A percentile compares a stretch with the other conserved stretches of the same genome.
These are phyloP conservation scores for Gambusia holbrooki DNA, from an alignment of 2,113 vertebrate species.

Conservation along the genomic window DNA sequence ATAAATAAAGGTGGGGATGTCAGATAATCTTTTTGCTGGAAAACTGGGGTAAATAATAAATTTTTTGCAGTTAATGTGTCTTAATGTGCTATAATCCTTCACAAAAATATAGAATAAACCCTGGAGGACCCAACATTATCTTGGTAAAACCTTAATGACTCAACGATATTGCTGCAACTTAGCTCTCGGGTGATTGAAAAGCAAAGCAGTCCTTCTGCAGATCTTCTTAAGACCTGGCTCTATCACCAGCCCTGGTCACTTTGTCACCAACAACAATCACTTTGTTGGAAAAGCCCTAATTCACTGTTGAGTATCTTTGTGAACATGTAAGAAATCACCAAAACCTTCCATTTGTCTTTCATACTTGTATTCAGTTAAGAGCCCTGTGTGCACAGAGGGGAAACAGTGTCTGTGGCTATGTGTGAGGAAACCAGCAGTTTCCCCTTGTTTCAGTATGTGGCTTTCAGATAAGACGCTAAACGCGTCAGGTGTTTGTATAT, in stretches of 20 bases:
- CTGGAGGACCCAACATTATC: too few species aligned
- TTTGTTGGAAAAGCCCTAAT: not conserved
- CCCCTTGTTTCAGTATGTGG: slow-evolving; percentile 9
- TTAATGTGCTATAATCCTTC: not conserved
- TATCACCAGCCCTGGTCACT: not conserved
- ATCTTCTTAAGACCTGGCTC: not conserved
- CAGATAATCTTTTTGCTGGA: too few species aligned
- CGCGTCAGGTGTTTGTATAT: not conserved
- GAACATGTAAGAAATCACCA: not conserved
- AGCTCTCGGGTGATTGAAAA: too few species aligned
- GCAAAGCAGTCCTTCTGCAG: too few species aligned
- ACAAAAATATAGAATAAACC: too few species aligned
- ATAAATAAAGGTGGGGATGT: too few species aligned
- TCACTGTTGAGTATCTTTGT: not conserved
- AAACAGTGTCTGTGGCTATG: slow-evolving; percentile 18
- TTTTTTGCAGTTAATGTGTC: not conserved
- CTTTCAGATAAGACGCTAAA: slow-evolving; percentile 2
- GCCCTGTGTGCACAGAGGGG: not conserved
- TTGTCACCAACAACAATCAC: too few species aligned
- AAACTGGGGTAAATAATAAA: not conserved
- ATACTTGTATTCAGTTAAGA: not conserved
- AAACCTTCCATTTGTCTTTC: not conserved
- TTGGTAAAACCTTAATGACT: too few species aligned
- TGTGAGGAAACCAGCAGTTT: slow-evolving; percentile 19
- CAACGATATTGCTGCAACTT: too few species aligned